Evolutionary conservation across 2,113 vertebrate species (phyloP).

Genomic region (Phalacrocorax aristotelis): DNA sequence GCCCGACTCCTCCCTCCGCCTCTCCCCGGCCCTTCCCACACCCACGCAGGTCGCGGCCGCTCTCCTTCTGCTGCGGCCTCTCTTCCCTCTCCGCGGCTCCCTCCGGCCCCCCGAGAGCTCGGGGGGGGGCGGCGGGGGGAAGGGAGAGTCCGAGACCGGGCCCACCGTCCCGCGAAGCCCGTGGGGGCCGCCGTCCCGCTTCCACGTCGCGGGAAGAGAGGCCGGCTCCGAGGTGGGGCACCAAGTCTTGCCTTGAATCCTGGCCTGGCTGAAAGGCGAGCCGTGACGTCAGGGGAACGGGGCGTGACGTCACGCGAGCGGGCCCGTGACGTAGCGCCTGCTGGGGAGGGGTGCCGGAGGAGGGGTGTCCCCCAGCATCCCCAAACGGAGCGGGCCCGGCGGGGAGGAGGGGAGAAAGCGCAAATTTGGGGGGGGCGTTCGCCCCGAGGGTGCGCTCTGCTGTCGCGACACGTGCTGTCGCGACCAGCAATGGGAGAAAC

Average conservation of each 20-base stretch:
- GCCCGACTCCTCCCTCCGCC: neutral
- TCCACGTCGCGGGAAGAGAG: neutral
- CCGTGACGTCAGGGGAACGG: neutral
- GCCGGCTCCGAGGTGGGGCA: accelerated
- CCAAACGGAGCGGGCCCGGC: accelerated
- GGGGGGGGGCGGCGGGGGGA: accelerated
- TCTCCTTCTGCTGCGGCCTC: neutral
- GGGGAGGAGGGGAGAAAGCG: neutral
- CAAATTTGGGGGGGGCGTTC: no score
- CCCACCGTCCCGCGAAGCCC: accelerated
- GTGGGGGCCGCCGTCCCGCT: neutral
- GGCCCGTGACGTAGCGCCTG: neutral
- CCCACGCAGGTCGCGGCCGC: neutral
- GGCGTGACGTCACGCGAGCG: neutral
- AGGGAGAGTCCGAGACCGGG: neutral
- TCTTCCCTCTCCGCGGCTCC: neutral
- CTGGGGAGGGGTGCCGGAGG: accelerated
- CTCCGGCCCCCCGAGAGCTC: no score
- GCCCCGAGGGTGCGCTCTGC: accelerated
- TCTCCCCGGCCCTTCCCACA: neutral
- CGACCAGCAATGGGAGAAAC: neutral
- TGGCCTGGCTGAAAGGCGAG: neutral
- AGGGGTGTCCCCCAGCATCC: neutral
- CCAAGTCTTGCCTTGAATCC: neutral
- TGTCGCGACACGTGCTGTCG: neutral